A percentile compares a stretch with the other conserved stretches of the same genome.
Conservation (phyloP, 1,140 invertebrate species). For the Oedothorax gibbosus region DNA sequence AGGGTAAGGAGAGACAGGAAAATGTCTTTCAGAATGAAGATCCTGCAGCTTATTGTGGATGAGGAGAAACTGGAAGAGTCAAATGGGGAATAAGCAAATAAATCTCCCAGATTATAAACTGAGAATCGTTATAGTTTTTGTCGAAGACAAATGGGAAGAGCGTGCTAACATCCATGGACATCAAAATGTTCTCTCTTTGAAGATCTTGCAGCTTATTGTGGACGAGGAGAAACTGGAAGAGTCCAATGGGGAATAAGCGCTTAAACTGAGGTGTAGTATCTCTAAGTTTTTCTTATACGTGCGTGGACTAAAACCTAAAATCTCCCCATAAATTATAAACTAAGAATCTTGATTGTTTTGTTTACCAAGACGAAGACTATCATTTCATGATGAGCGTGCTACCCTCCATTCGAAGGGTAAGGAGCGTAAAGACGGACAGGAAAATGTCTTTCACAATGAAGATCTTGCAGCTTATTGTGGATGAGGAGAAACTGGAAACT, state of each 20-base stretch:
- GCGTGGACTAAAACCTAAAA: no score
- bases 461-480: conserved; percentile 17
- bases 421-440: neutral
- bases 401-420: conserved; percentile 1
- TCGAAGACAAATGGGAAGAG: no score
- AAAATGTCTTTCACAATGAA: conserved; percentile 27
- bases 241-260: no score
- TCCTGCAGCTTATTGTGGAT: conserved; percentile 19
- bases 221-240: conserved; percentile 8
- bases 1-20: conserved; percentile 2
- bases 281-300: no score
- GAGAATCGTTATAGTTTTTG: no score
- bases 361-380: conserved; percentile 9
- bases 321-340: no score
- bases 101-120: no score
- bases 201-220: conserved; percentile 21
- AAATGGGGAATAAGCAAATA: no score
- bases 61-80: conserved; percentile 8
- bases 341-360: no score
- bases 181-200: conserved; percentile 13
- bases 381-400: conserved; percentile 27
- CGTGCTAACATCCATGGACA: conserved; percentile 12
- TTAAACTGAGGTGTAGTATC: no score
- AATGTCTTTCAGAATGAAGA: conserved; percentile 17
- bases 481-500: conserved; percentile 17